Conservation (phyloP, 2,888 invertebrate species). For the Odontocerum albicorne region DNA sequence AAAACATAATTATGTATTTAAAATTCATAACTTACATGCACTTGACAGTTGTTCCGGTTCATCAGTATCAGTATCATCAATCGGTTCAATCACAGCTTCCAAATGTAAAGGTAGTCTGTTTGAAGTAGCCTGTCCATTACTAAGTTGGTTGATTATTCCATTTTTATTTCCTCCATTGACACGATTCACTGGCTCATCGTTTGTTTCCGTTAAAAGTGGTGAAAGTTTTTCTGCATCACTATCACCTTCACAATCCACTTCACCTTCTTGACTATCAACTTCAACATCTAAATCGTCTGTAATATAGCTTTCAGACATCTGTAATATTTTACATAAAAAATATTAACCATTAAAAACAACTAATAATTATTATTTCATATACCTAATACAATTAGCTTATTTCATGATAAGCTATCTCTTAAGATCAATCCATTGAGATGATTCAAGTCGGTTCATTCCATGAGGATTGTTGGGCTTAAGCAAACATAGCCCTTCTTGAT, state of each 20-base stretch:
- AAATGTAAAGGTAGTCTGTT: slow-evolving; percentile 48
- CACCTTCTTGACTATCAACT: slow-evolving; percentile 36
- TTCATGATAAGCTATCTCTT: too few relatives aligned
- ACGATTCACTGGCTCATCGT: slow-evolving; percentile 18
- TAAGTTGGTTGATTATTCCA: slow-evolving; percentile 16
- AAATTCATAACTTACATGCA: slow-evolving; percentile 51
- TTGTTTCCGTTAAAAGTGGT: slow-evolving; percentile 61
- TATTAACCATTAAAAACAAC: neutral
- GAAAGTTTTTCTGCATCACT: slow-evolving; percentile 84
- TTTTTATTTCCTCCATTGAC: slow-evolving; percentile 22
- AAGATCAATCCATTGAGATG: too few relatives aligned
- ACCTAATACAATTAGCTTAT: too few relatives aligned
- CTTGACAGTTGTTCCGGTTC: slow-evolving; percentile 46
- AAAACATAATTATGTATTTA: too few relatives aligned
- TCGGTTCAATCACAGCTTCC: slow-evolving; percentile 58
- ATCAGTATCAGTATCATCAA: slow-evolving; percentile 64
- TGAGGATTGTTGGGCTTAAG: too few relatives aligned
- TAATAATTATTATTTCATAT: too few relatives aligned
- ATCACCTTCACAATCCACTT: slow-evolving; percentile 65
- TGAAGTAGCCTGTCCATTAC: slow-evolving; percentile 24
- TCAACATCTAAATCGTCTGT: slow-evolving; percentile 34
- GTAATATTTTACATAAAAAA: neutral
- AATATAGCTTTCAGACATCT: slow-evolving; percentile 31
- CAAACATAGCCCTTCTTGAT: too few relatives aligned
- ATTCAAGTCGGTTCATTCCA: too few relatives aligned